phyloP scores from a whole-genome alignment of 1,140 invertebrate species.

The Eubasilissa regina region DNA sequence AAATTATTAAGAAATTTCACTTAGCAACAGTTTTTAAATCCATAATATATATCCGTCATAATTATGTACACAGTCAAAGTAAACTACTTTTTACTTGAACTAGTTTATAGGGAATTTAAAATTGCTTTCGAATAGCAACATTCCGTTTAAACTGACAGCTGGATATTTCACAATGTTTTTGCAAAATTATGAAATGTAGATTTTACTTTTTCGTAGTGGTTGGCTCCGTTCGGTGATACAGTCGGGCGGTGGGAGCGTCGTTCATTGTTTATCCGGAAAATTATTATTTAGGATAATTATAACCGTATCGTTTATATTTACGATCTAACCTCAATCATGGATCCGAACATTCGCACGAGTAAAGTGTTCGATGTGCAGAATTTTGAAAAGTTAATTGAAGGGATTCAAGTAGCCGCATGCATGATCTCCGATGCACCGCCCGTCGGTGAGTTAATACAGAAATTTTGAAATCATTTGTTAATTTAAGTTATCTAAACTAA shows the following conservation, averaged over 20 bases:
- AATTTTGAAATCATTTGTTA: neutral
- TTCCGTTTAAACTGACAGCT: conserved; percentile 3
- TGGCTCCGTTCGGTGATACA: neutral
- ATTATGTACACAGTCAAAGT: too few relatives aligned
- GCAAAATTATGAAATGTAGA: conserved; percentile 28
- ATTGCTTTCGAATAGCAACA: too few relatives aligned
- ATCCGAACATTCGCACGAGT: conserved; percentile 66
- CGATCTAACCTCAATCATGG: conserved; percentile 61
- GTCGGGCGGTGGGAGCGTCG: neutral
- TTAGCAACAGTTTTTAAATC: too few relatives aligned
- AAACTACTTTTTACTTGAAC: too few relatives aligned
- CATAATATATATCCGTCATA: too few relatives aligned
- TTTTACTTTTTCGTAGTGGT: neutral
- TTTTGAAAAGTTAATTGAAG: conserved; percentile 72
- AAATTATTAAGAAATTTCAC: too few relatives aligned
- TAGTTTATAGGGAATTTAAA: too few relatives aligned
- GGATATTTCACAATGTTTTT: conserved; percentile 50
- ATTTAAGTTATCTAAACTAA: neutral
- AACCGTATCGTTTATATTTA: conserved; percentile 6
- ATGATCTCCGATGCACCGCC: conserved; percentile 74
- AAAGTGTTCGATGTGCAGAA: conserved; percentile 74
- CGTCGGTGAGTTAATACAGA: conserved; percentile 63
- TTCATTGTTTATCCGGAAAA: too few relatives aligned
- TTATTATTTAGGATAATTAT: neutral
- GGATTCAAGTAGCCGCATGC: conserved; percentile 75